A percentile compares a stretch with the other conserved stretches of the same genome.
Conservation (phyloP, 2,888 invertebrate genomes). For the Synanthedon formicaeformis region DNA sequence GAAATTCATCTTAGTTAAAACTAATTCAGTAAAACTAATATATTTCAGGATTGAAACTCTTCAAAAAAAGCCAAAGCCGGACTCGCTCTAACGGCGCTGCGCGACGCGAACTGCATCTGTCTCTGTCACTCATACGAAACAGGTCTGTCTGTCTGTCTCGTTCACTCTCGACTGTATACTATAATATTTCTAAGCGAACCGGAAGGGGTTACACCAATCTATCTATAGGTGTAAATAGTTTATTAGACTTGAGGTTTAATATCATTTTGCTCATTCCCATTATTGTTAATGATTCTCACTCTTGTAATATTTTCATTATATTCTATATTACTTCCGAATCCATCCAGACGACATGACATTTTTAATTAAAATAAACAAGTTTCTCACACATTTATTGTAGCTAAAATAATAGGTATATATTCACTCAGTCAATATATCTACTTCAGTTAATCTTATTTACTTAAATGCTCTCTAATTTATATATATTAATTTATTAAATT, state of each 20-base stretch:
- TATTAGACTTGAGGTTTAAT: slow-evolving; percentile 2
- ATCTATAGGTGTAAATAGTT: slow-evolving; percentile 8
- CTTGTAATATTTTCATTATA: no score
- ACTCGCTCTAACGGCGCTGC: neutral
- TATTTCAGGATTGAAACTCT: neutral
- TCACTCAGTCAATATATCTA: no score
- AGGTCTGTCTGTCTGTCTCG: slow-evolving; percentile 42
- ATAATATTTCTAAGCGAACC: slow-evolving; percentile 22
- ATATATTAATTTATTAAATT: no score
- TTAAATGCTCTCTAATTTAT: no score
- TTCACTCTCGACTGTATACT: slow-evolving; percentile 38
- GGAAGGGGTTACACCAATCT: slow-evolving; percentile 14
- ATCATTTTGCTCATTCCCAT: slow-evolving; percentile 33
- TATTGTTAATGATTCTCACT: slow-evolving; percentile 8
- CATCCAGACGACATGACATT: slow-evolving; percentile 58
- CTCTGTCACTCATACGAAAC: slow-evolving; percentile 52
- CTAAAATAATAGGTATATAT: no score
- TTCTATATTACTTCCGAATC: slow-evolving; percentile 13
- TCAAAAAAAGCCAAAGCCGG: neutral
- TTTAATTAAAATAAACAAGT: no score
- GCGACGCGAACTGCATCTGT: slow-evolving; percentile 25
- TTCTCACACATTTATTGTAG: no score
- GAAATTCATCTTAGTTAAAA: no score
- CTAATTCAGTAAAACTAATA: no score
- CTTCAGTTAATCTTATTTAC: slow-evolving; percentile 12